Percentiles rank a stretch among this genome's conserved stretches.
Conservation (phyloP, 2,888 invertebrate species). For the Lepidonotus clava region DNA sequence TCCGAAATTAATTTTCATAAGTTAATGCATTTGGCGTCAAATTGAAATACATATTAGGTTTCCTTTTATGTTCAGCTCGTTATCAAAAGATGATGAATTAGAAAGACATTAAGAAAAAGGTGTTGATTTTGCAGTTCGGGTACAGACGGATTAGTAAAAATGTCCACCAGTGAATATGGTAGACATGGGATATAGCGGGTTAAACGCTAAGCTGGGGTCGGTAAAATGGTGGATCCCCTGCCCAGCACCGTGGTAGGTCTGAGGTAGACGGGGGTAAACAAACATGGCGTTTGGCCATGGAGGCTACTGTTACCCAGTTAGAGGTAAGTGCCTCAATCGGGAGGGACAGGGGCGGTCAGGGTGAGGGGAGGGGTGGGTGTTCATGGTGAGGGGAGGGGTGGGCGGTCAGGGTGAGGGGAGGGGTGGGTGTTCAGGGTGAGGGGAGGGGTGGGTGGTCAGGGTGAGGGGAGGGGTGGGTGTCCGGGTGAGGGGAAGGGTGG, state of each 20-base stretch:
- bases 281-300: background rate
- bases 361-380: background rate
- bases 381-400: background rate
- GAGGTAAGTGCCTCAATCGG: background rate
- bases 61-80: too few relatives aligned
- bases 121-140: too few relatives aligned
- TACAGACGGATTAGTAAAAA: too few relatives aligned
- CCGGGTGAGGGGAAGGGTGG: background rate
- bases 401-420: background rate
- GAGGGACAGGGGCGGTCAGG: background rate
- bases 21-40: too few relatives aligned
- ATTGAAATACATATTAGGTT: too few relatives aligned
- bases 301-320: background rate
- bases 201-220: background rate
- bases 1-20: too few relatives aligned
- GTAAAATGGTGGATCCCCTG: background rate
- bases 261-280: background rate
- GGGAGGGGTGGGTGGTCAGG: background rate
- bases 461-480: background rate
- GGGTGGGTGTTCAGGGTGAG: background rate
- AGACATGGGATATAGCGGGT: too few relatives aligned
- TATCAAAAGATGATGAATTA: too few relatives aligned
- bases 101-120: too few relatives aligned
- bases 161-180: too few relatives aligned
- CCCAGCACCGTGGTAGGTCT: background rate